These are phyloP conservation scores for Bolinopsis microptera DNA, from an alignment of 37 sponge, comb jelly and placozoan genomes.

Conservation along the genomic window DNA sequence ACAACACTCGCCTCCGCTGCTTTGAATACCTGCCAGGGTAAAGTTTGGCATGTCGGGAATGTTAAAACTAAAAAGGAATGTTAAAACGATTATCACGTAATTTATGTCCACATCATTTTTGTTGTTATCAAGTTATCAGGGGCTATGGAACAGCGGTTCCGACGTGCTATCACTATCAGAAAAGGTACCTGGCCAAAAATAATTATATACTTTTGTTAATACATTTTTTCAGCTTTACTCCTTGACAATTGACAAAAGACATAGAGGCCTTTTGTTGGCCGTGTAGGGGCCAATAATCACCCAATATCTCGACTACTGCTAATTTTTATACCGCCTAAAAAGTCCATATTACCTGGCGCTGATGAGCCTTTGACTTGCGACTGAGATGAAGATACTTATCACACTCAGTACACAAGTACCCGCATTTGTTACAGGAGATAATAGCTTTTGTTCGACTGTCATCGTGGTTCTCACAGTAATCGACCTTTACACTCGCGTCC, in stretches of 20 bases:
- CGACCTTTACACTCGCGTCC: conserved; percentile 5
- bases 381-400: conserved; percentile 88
- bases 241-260: too few species aligned
- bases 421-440: conserved; percentile 89
- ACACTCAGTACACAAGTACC: conserved; percentile 96
- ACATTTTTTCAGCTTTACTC: too few species aligned
- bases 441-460: conserved; percentile 90
- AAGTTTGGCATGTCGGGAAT: neutral
- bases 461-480: conserved; percentile 96
- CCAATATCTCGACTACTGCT: too few species aligned
- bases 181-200: too few species aligned
- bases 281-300: too few species aligned
- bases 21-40: conserved; percentile 82
- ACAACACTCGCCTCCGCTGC: conserved; percentile 97
- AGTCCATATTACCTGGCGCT: conserved; percentile 70
- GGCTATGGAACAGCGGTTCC: too few species aligned
- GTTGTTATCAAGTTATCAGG: neutral
- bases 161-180: too few species aligned
- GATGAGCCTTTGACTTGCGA: conserved; percentile 67
- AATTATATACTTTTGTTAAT: too few species aligned
- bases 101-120: neutral
- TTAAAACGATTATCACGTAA: neutral
- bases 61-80: neutral
- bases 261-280: too few species aligned
- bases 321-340: too few species aligned